Conservation (phyloP, 2,888 invertebrate species). For the Cheilosia vernalis region DNA sequence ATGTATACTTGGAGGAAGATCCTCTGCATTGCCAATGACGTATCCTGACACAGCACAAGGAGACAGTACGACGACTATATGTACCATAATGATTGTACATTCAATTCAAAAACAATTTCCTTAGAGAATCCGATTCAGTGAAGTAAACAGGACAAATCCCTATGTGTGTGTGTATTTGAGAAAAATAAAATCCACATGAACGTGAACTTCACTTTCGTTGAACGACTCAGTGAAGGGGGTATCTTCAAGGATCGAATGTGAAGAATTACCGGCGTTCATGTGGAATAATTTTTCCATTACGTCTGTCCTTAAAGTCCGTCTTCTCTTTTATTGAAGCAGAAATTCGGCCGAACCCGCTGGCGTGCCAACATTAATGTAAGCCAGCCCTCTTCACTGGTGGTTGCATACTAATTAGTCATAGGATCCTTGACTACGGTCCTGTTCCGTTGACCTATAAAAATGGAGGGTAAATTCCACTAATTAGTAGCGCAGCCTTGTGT, state of each 20-base stretch:
- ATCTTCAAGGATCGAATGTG: conserved; percentile 47
- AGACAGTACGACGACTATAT: conserved; percentile 30
- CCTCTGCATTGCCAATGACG: conserved; percentile 60
- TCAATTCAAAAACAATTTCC: conserved; percentile 74
- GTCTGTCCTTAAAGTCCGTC: conserved; percentile 18
- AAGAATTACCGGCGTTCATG: conserved; percentile 54
- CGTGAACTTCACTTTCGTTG: conserved; percentile 55
- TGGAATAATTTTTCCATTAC: conserved; percentile 58
- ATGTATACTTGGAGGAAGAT: not conserved
- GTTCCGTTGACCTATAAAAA: conserved; percentile 68
- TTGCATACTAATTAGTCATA: conserved; percentile 73
- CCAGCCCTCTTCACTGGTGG: conserved; percentile 56
- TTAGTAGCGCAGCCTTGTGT: conserved; percentile 64
- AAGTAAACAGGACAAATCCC: conserved; percentile 50
- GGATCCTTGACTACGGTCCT: conserved; percentile 38
- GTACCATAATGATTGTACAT: conserved; percentile 66
- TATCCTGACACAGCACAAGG: conserved; percentile 53
- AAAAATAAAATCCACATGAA: not conserved
- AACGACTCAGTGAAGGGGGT: conserved; percentile 24
- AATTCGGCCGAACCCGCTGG: conserved; percentile 39
- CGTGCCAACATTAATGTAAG: conserved; percentile 65
- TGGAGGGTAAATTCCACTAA: conserved; percentile 65
- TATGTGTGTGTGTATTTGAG: not conserved
- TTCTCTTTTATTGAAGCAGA: conserved; percentile 11
- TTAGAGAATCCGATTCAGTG: conserved; percentile 53